Evolutionary conservation across 2,797 vertebrate species (phyloP).

Genomic region (Phoxinus dragarum): DNA sequence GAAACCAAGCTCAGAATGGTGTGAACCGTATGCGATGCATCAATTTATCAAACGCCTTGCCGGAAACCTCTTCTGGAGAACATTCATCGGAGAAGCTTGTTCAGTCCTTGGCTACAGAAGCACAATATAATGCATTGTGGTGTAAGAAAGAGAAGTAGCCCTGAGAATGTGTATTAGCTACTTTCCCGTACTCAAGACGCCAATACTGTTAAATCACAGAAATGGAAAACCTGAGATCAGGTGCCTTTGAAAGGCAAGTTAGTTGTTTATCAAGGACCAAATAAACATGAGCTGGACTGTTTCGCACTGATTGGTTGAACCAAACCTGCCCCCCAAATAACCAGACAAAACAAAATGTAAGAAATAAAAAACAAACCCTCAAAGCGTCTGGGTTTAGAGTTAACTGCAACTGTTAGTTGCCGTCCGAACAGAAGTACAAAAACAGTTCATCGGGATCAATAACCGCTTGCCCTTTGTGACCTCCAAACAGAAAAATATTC

Average conservation of each 20-base stretch:
- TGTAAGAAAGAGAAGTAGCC: constrained; percentile 40
- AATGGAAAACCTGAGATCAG: constrained; percentile 42
- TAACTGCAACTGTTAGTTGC: not conserved
- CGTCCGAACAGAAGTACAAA: no score
- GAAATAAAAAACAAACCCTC: not conserved
- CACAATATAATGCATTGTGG: not conserved
- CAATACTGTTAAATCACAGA: constrained; percentile 23
- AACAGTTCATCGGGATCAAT: not conserved
- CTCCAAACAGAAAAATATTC: constrained; percentile 56
- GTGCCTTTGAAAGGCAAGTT: constrained; percentile 15
- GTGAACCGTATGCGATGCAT: not conserved
- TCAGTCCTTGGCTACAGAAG: constrained; percentile 8
- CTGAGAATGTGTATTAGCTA: constrained; percentile 40
- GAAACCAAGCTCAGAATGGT: not conserved
- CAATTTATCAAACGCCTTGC: not conserved
- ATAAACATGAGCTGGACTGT: constrained; percentile 9
- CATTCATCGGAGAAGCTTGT: not conserved
- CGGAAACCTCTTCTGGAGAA: not conserved
- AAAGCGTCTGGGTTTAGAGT: constrained; percentile 15
- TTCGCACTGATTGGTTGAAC: not conserved
- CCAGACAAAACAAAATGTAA: constrained; percentile 9
- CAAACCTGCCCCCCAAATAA: not conserved
- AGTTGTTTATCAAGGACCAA: not conserved
- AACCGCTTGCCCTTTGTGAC: not conserved
- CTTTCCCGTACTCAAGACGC: not conserved